Evolutionary conservation across 2,797 vertebrate species (phyloP).

Genomic region (Xerus rutilus): DNA sequence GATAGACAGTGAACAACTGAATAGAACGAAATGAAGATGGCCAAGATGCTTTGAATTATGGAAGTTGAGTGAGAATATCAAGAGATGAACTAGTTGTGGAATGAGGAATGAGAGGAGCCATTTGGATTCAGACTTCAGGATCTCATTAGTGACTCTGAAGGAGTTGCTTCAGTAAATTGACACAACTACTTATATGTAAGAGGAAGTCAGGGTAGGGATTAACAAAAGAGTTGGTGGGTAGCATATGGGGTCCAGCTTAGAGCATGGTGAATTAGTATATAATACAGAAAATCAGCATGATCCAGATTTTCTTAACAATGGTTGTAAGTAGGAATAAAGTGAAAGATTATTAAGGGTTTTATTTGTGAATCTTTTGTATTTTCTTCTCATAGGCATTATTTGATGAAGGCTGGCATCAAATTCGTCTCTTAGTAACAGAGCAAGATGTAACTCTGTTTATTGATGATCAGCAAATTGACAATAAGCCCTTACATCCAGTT

Average conservation of each 20-base stretch:
- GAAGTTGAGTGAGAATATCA: background rate
- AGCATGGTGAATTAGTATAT: background rate
- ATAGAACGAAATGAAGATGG: background rate
- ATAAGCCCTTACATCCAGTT: conserved; percentile 91
- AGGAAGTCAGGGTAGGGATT: background rate
- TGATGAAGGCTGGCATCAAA: conserved; percentile 98
- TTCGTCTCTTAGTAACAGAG: conserved; percentile 96
- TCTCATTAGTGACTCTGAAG: background rate
- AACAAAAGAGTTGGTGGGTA: background rate
- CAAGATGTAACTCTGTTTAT: conserved; percentile 95
- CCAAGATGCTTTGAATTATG: background rate
- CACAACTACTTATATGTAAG: background rate
- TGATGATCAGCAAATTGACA: conserved; percentile 95
- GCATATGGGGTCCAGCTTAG: background rate
- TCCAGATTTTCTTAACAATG: background rate
- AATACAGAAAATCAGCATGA: background rate
- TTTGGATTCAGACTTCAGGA: background rate
- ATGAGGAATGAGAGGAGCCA: background rate
- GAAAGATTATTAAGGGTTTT: background rate
- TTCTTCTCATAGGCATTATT: conserved; percentile 90
- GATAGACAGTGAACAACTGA: background rate
- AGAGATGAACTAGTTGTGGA: background rate
- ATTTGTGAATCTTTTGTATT: conserved; percentile 26
- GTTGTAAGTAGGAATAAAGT: background rate
- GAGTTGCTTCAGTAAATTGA: background rate